Evolutionary conservation across 2,888 invertebrate genomes (phyloP), one percentile per base, ranked within the genome.

Genomic region (Synanthedon andrenaeformis): DNA sequence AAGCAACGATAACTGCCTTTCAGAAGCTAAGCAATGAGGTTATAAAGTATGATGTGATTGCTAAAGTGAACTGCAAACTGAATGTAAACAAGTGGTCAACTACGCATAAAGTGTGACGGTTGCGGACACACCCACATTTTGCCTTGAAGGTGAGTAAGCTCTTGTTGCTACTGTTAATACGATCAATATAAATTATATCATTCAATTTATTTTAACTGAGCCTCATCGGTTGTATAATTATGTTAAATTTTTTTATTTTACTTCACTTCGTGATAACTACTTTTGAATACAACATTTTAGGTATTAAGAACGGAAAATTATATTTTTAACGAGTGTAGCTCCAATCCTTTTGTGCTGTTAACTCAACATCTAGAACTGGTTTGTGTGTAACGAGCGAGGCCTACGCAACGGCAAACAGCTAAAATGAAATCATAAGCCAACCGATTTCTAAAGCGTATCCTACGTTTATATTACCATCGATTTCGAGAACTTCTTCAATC

Each of bases 291-390:
- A 1, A 1, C 6, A 2, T 10, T 35, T 35, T 35, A 10, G 10
- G 35, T 10, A 35, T 8, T 8, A 28, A 35, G 28, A 28, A 28
- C 28, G 28, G 5, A 35, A 6, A 35, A 35, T 35, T 5, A 35
- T 35, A 35, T 35, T 35, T 35, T 35, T 35, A 35, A 35, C 3
- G 10, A 35, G 35, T 35, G 35, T 35, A 35, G 35, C 10, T n/a
- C 4, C 45, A 14, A 45, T 45, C 45, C 45, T 13, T 45, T 45
- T 45, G 45, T 45, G 45, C 55, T 61, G 62, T 65, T 70, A 69
- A 71, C 63, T 69, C 67, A 72, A 72, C 67, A 66, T 41, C 59
- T 62, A 65, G 64, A 72, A 73, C 73, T 60, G 70, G 73, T 73
- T 72, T 68, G 54, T 55, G 60, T 63, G 64, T 66, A 69, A 68